phyloP scores from a whole-genome alignment of 1,140 invertebrate genomes.

The Magallana ariakensis region DNA sequence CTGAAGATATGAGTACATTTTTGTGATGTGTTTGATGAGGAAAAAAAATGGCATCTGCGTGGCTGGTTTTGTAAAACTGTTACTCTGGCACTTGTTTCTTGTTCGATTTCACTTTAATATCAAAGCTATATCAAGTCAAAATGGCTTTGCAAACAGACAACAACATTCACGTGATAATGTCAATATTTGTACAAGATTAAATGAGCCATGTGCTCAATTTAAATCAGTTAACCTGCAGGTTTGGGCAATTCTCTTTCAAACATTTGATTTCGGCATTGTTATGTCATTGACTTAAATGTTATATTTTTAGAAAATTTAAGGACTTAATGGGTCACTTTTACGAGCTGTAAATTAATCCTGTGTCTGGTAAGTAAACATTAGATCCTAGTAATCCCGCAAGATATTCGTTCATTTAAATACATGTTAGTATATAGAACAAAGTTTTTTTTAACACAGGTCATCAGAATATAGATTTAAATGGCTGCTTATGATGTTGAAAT shows the following conservation, averaged over 20 bases:
- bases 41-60: not conserved
- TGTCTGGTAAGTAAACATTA: not conserved
- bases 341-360: not conserved
- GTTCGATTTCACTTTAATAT: not conserved
- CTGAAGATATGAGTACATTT: not conserved
- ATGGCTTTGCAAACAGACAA: slow-evolving; percentile 21
- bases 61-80: not conserved
- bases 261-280: not conserved
- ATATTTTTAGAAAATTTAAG: not conserved
- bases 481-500: too few species aligned
- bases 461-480: too few species aligned
- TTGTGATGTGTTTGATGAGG: not conserved
- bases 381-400: too few species aligned
- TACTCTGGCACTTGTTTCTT: not conserved
- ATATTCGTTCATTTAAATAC: too few species aligned
- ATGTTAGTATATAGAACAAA: too few species aligned
- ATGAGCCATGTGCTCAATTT: not conserved
- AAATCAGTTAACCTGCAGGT: not conserved
- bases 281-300: not conserved
- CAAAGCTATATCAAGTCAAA: slow-evolving; percentile 10
- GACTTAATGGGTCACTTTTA: not conserved
- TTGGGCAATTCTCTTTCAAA: not conserved
- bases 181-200: slow-evolving; percentile 17
- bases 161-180: slow-evolving; percentile 32
- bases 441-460: too few species aligned